Percentiles rank a stretch among this genome's conserved stretches.
phyloP scores from a whole-genome alignment of 1,140 invertebrate genomes.

The Oncopodura yosiiana region DNA sequence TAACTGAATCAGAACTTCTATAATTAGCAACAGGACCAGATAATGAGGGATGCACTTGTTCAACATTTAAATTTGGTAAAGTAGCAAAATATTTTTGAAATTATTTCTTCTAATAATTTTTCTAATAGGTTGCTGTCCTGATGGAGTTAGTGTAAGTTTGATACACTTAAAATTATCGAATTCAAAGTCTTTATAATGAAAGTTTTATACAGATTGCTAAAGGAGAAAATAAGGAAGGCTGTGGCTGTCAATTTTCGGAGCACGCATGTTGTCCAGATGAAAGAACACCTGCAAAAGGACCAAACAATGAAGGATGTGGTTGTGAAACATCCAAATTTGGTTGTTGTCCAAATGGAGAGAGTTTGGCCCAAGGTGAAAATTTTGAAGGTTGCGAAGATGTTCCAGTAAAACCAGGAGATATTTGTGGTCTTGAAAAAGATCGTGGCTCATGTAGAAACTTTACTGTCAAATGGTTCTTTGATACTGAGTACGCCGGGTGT shows the following conservation, averaged over 20 bases:
- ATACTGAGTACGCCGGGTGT: constrained; percentile 77
- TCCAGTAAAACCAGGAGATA: constrained; percentile 54
- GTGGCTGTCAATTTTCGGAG: constrained; percentile 65
- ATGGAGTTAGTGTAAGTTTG: constrained; percentile 72
- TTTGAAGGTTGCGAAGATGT: constrained; percentile 68
- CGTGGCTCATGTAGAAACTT: constrained; percentile 70
- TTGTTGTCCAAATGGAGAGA: constrained; percentile 49
- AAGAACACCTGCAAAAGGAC: constrained; percentile 55
- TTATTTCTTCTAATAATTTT: too few species aligned
- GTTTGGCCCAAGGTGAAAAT: constrained; percentile 65
- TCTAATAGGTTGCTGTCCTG: constrained; percentile 88
- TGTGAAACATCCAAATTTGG: constrained; percentile 70
- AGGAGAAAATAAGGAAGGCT: constrained; percentile 57
- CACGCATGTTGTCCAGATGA: constrained; percentile 82
- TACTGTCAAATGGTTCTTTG: constrained; percentile 80
- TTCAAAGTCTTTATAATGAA: too few species aligned
- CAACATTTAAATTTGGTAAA: constrained; percentile 80
- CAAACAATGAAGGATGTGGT: constrained; percentile 58
- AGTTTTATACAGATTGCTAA: too few species aligned
- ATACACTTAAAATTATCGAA: too few species aligned
- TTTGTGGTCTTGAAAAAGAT: constrained; percentile 63
- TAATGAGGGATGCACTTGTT: constrained; percentile 64
- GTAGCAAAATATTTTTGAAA: too few species aligned
- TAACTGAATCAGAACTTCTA: too few species aligned
- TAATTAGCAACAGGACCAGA: constrained; percentile 47